Evolutionary conservation across 1,140 invertebrate genomes (phyloP), one percentile per base, ranked within the genome.

Genomic region (Fopius arisanus): DNA sequence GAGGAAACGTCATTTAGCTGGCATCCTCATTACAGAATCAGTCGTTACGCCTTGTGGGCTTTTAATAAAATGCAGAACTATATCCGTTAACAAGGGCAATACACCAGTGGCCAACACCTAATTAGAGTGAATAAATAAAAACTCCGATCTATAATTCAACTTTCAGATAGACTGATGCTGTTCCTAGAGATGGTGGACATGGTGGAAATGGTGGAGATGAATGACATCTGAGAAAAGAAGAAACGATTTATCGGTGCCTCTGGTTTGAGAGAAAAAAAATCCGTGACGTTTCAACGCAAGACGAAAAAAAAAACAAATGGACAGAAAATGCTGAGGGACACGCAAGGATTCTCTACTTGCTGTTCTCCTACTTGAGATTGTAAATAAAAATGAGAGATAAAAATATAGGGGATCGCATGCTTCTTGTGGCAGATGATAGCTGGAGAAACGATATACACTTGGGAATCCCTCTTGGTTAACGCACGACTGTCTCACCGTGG

Each of bases 11-110:
- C 72, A 76, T 77, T 77, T 75, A 74, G 67, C 67, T 16, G 72
- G 76, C 75, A 77, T 76, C 76, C 75, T 78, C 75, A 75, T 80
- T 78, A 75, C 51, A 40, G 9, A 69, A 26, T 74, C 63, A 41
- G 54, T 48, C 72, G 75, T 79, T 76, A 79, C 75, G 79, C 54
- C 75, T 78, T 74, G 72, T 41, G 67, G 77, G 66, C 73, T 72
- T 80, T 72, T 75, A 75, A 75, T 74, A 67, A 80, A 77, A 76
- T 63, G 48, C 4, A 65, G 29, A 37, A 31, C 14, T 33, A 26
- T 59, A 59, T 59, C 43, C 43, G 43, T 19, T 48, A 48, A 48
- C 43, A 48, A 48, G 43, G 43, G 43, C 43, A 48, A 48, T 48
- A 48, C 16, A 48, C n/a, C 43, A 19, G 7, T 37, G 33, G 43